phyloP scores from a whole-genome alignment of 2,797 vertebrate genomes.

The Leuciscus waleckii region DNA sequence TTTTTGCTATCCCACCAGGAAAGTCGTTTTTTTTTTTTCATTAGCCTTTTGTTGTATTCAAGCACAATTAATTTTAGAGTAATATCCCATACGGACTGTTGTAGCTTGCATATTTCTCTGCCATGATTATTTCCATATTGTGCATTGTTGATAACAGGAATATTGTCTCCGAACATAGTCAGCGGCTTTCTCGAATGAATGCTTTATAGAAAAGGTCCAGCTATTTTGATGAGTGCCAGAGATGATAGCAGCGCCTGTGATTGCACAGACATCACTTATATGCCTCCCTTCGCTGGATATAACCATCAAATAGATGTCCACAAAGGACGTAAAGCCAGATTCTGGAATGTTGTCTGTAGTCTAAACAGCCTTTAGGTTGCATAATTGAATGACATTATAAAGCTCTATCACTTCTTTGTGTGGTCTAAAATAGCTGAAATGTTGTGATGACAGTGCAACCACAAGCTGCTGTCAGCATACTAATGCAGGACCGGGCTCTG shows the following conservation, averaged over 20 bases:
- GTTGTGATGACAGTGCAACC: conserved; percentile 77
- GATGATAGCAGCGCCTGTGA: conserved; percentile 58
- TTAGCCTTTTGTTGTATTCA: conserved; percentile 41
- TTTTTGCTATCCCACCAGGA: conserved; percentile 12
- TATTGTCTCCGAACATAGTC: conserved; percentile 34
- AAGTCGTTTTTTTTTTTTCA: conserved; percentile 5
- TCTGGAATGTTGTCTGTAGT: conserved; percentile 62
- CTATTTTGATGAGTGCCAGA: conserved; percentile 40
- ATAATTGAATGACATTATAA: conserved; percentile 82
- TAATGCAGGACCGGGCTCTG: conserved; percentile 69
- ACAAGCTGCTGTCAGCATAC: conserved; percentile 72
- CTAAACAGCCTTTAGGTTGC: conserved; percentile 71
- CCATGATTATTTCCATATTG: conserved; percentile 41
- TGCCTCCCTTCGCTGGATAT: conserved; percentile 62
- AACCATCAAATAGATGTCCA: conserved; percentile 70
- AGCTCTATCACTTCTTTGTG: conserved; percentile 76
- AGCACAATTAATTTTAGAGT: conserved; percentile 38
- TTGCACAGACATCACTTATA: conserved; percentile 56
- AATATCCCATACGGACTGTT: conserved; percentile 27
- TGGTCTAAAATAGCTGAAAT: conserved; percentile 79
- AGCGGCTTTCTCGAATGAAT: conserved; percentile 31
- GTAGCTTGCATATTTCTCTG: conserved; percentile 39
- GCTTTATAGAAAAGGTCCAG: conserved; percentile 35
- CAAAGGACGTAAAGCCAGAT: conserved; percentile 70
- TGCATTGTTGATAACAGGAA: conserved; percentile 36